Evolutionary conservation across 2,888 invertebrate species (phyloP).

Genomic region (Daptonema setosum): DNA sequence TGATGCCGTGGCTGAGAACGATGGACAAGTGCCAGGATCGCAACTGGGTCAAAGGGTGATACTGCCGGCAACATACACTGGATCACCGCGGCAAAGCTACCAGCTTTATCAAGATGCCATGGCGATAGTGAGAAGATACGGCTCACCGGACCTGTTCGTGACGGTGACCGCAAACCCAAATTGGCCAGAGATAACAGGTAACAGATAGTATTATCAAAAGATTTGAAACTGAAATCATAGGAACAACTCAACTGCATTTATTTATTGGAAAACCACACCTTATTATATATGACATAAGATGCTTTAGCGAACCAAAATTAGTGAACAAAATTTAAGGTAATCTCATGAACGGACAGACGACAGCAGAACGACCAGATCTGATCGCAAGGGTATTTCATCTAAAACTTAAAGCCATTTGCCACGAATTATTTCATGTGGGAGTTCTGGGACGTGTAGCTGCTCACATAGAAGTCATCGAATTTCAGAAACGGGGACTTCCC

Average conservation of each 20-base stretch:
- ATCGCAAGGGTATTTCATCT: background rate
- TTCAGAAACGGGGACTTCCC: no score
- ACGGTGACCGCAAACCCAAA: background rate
- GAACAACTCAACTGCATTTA: no score
- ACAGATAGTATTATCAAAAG: no score
- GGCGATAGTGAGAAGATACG: background rate
- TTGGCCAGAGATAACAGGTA: background rate
- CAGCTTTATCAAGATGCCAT: constrained; percentile 7
- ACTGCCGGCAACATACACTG: constrained; percentile 1
- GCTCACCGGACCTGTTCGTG: background rate
- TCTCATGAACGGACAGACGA: background rate
- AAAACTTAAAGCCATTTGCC: background rate
- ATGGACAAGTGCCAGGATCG: background rate
- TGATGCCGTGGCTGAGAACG: background rate
- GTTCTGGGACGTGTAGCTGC: no score
- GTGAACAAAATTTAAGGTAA: no score
- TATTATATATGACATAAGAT: no score
- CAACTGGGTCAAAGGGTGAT: background rate
- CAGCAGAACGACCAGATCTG: background rate
- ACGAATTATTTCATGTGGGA: background rate
- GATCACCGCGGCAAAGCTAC: constrained; percentile 5
- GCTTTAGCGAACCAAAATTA: no score
- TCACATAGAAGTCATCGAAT: no score
- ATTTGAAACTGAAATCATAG: no score
- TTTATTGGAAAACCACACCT: no score